Percentiles rank a stretch among this genome's conserved stretches.
Evolutionary conservation across 2,797 vertebrate species (phyloP).

Genomic region (Tinamus major): DNA sequence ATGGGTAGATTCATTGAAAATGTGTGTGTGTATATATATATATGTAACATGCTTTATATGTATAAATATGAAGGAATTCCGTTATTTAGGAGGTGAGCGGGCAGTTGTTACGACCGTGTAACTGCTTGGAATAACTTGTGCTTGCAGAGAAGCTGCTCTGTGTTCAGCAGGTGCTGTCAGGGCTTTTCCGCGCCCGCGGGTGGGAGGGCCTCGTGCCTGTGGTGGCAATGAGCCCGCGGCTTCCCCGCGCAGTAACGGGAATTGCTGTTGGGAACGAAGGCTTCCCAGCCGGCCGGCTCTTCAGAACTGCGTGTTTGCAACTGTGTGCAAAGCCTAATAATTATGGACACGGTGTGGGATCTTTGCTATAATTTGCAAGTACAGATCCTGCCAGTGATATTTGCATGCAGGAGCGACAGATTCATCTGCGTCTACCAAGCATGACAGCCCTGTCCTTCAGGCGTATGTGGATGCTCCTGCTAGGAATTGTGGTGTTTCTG

Average conservation of each 20-base stretch:
- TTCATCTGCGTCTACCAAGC: background rate
- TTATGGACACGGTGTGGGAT: background rate
- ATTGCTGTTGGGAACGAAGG: background rate
- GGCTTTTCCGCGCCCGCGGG: background rate
- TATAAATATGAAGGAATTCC: slow-evolving; percentile 26
- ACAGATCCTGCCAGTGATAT: background rate
- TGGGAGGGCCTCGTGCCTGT: background rate
- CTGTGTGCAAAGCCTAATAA: background rate
- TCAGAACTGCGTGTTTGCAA: background rate
- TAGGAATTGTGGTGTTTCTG: background rate
- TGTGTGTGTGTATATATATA: no score
- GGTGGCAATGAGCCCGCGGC: background rate
- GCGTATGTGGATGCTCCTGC: background rate
- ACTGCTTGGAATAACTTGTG: background rate
- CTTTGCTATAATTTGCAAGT: background rate
- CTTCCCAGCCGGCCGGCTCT: background rate
- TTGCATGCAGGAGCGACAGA: background rate
- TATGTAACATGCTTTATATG: background rate
- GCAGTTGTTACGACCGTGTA: background rate
- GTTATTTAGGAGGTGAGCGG: background rate
- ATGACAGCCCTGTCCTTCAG: background rate
- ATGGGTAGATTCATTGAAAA: background rate
- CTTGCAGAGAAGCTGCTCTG: background rate
- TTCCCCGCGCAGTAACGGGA: background rate
- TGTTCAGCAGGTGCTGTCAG: background rate